Base-by-base conservation (phyloP, 92 coral and sea anemone genomes). In the Palythoa grandiflora region DNA sequence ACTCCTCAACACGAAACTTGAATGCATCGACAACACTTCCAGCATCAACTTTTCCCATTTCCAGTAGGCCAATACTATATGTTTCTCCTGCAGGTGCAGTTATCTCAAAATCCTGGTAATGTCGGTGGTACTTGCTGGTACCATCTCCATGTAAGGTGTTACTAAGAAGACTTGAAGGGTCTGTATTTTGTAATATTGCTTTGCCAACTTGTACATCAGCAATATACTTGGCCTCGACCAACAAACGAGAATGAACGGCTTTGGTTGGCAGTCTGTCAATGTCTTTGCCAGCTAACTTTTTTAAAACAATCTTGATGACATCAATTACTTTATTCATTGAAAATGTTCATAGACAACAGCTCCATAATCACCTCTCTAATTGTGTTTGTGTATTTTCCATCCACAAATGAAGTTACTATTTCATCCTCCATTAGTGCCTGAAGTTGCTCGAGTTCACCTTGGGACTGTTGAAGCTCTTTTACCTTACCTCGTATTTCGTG, bases 141-240 rank as follows among this genome's bases (percentile, higher is more conserved):
- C 89, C 89, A 76, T 87, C 89, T 63, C 89, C 77, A 28, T 76
- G 84, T 55, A 87, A 81, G 14, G 89, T 87, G 83, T 87, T 77
- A n/a, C 84, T 77, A 51, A 87, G 47, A 19, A 85, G 5, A 59
- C 65, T 12, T 66, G 47, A 59, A 77, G 89, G 75, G 77, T 84
- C 28, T 48, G 68, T 13, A 76, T 28, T 68, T 68, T 68, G 77
- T 40, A 75, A 84, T 76, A 87, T 87, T 75, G 89, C 89, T 75
- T 77, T 87, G 81, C 84, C 76, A 19, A 87, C 65, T 44, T 87
- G 89, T 0, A 76, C 68, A 87, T 87, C 84, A 20, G 84, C 89
- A 61, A 87, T 72, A 73, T 9, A 81, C 65, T 76, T 87, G 9
- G 77, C 89, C 44, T 87, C 84, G 19, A 87, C 89, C 68, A 75